Base-by-base conservation (phyloP, 2,797 vertebrate genomes). In the Eurystomus glaucurus region DNA sequence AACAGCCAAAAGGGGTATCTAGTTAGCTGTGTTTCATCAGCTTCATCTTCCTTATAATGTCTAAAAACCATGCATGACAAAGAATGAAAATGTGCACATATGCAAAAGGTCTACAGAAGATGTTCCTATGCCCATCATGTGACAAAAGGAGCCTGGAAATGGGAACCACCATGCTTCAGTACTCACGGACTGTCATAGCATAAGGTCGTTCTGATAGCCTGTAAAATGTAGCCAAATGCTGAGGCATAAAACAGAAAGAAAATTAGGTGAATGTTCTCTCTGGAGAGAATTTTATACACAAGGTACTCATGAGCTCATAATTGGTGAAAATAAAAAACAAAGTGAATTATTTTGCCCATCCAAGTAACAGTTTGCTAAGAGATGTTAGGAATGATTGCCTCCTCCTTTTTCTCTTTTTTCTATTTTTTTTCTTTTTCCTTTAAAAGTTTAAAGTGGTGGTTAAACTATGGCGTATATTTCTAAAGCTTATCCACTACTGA, bases 71-170 rank as follows among this genome's bases (percentile, higher is more conserved):
- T 6, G 1, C 6, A 22, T 85, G 69, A 60, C 11, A 57, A 64
- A 52, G 21, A 37, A 65, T 28, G 31, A n/a, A 85, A 29, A 41
- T 8, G 26, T 35, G 8, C 12, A 37, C 15, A 21, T 2, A n/a
- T 5, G 9, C 11, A n/a, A 41, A 21, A 41, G 4, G 11, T 58
- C 21, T 64, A 33, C 33, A 58, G 26, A 1, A 0, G 29, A 48
- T 1, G 1, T 48, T 62, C 8, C 18, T n/a, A 26, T 48, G 31
- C 13, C 25, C 3, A 35, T 37, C 0, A 0, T n/a, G 15, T 58
- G 14, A 35, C 19, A 37, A 48, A 75, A 64, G 18, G 5, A 25
- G 7, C 10, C 20, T 17, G 10, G 14, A 55, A 68, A 74, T 33
- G 21, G 23, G 13, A 75, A 46, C 21, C 12, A 28, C 29, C 19